Evolutionary conservation across 2,888 invertebrate species (phyloP), one percentile per base, ranked within the genome.

Genomic region (Caenorhabditis japonica): DNA sequence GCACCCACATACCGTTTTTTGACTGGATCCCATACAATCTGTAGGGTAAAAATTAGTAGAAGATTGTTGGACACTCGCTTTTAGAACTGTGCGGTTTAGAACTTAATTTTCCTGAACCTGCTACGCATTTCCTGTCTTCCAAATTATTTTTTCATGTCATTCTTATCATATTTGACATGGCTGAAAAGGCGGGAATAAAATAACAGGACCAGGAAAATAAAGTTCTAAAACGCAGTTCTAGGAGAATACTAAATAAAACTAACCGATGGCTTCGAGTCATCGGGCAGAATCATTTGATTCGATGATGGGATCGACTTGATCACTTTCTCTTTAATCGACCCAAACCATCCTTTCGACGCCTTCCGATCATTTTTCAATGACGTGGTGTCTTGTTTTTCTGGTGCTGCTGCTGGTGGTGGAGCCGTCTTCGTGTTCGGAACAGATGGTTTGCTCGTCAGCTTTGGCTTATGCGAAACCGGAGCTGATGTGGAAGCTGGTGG

Each of bases 231-330:
- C n/a, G n/a, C n/a, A n/a, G n/a, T n/a, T n/a, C n/a, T n/a, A n/a
- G n/a, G n/a, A n/a, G n/a, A n/a, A n/a, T 13, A 21, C 4, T 21
- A 4, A n/a, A 10, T 0, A 33, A 8, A 15, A 44, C 78, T 15
- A 51, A 84, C 84, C 43, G 71, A 43, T 17, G 81, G 82, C 43
- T 81, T 75, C 15, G 36, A 72, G 56, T 86, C 86, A 59, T 86
- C 84, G 2, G 86, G 86, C n/a, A 86, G 79, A 7, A 68, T 83
- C 86, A 86, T 86, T 33, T 77, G 72, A 30, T 82, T 83, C 1
- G 59, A 25, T 12, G 73, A 61, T 0, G 83, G 84, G 34, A 85
- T 82, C 21, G 68, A 66, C 52, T 80, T 81, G n/a, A 66, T 66
- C 10, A 75, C 60, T 44, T 60, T 66, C 2, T 71, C 49, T 19